phyloP scores from a whole-genome alignment of 2,113 vertebrate genomes.

The Nerophis lumbriciformis region DNA sequence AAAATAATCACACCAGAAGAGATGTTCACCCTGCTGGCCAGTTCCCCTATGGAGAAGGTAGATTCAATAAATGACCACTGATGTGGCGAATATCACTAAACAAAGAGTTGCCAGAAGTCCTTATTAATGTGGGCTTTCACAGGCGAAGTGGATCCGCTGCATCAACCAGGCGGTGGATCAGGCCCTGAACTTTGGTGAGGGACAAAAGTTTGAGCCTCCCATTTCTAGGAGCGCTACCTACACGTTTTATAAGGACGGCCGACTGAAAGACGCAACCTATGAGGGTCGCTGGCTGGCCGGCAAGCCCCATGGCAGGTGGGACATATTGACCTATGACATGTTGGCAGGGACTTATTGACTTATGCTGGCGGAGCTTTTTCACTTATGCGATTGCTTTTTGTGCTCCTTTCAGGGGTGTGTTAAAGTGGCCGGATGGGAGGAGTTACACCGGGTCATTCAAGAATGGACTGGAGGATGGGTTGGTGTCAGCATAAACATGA shows the following conservation, averaged over 20 bases:
- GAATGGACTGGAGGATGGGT: slow-evolving; percentile 94
- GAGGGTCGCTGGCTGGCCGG: slow-evolving; percentile 88
- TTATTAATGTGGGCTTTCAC: neutral
- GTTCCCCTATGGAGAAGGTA: slow-evolving; percentile 90
- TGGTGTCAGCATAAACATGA: neutral
- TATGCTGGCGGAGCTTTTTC: too few species aligned
- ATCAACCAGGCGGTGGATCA: slow-evolving; percentile 94
- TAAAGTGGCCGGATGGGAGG: slow-evolving; percentile 92
- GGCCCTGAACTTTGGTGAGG: slow-evolving; percentile 68
- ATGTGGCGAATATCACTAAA: neutral
- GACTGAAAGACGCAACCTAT: slow-evolving; percentile 87
- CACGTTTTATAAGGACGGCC: slow-evolving; percentile 92
- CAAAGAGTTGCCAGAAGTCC: neutral
- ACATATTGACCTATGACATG: neutral
- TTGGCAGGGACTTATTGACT: too few species aligned
- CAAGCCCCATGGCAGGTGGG: slow-evolving; percentile 90
- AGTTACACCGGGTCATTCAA: slow-evolving; percentile 89
- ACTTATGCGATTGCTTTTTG: neutral
- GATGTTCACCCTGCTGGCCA: slow-evolving; percentile 86
- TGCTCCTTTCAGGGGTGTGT: slow-evolving; percentile 74
- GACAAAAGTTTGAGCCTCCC: slow-evolving; percentile 83
- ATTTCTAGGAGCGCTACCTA: slow-evolving; percentile 88
- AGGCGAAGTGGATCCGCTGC: slow-evolving; percentile 92
- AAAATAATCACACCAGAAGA: slow-evolving; percentile 94
- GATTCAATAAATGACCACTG: neutral